Percentiles rank a stretch among this genome's conserved stretches.
These are phyloP conservation scores for Beris chalybata DNA, from an alignment of 2,888 invertebrate genomes.

Conservation along the genomic window DNA sequence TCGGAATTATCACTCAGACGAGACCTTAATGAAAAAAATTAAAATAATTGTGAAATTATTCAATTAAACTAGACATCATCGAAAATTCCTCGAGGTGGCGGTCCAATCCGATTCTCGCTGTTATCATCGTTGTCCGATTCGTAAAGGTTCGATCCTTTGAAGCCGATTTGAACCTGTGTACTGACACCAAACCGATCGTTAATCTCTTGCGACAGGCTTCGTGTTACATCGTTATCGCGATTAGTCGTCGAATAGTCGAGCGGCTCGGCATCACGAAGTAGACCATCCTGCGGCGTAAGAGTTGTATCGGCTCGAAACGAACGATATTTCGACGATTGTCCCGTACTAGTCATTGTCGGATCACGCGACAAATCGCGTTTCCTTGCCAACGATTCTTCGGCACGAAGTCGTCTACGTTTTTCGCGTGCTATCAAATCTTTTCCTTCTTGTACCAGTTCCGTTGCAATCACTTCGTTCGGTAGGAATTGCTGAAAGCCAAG, in stretches of 20 bases:
- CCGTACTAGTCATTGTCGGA: constrained; percentile 44
- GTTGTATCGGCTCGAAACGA: constrained; percentile 32
- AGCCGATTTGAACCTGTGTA: constrained; percentile 59
- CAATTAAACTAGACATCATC: constrained; percentile 72
- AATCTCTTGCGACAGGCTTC: constrained; percentile 60
- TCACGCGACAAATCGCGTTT: constrained; percentile 57
- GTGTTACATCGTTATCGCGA: constrained; percentile 46
- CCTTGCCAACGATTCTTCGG: constrained; percentile 76
- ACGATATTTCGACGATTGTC: constrained; percentile 43
- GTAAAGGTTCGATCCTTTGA: constrained; percentile 49
- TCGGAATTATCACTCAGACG: not conserved
- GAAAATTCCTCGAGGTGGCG: constrained; percentile 77
- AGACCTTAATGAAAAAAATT: no score
- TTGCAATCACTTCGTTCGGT: constrained; percentile 90
- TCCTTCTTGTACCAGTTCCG: constrained; percentile 92
- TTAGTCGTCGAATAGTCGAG: constrained; percentile 65
- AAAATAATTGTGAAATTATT: not conserved
- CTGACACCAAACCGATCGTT: constrained; percentile 69
- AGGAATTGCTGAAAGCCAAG: constrained; percentile 98
- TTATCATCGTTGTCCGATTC: constrained; percentile 50
- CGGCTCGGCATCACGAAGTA: constrained; percentile 75
- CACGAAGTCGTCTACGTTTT: constrained; percentile 77
- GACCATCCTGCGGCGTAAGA: constrained; percentile 59
- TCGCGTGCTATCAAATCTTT: constrained; percentile 88
- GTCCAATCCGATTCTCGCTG: constrained; percentile 59